Conservation (phyloP, 1,140 invertebrate genomes). For the Leptonema lineaticorne region DNA sequence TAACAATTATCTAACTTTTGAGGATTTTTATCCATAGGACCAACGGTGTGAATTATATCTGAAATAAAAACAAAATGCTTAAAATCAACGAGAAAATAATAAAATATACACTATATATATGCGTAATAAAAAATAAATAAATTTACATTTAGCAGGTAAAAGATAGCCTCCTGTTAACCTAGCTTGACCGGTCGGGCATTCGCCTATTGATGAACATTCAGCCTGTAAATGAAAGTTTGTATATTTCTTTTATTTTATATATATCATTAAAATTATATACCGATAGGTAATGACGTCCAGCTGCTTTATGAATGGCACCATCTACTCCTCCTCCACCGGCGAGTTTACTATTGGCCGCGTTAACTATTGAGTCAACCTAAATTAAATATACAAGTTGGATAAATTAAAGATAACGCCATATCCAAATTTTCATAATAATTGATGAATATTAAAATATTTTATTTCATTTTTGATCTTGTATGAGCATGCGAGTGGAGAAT, state of each 20-base stretch:
- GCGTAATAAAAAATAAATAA: conserved; percentile 28
- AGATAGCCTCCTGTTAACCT: conserved; percentile 79
- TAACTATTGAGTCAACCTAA: conserved; percentile 85
- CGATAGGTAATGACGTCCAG: conserved; percentile 56
- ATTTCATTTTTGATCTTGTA: no score
- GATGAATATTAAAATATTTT: no score
- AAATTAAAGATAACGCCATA: no score
- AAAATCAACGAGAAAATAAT: not conserved
- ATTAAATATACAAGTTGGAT: no score
- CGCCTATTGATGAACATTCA: conserved; percentile 72
- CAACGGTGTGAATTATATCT: conserved; percentile 85
- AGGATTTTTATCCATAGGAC: conserved; percentile 72
- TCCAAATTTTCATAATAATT: no score
- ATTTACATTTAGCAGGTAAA: conserved; percentile 74
- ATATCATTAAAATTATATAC: not conserved
- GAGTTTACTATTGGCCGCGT: conserved; percentile 83
- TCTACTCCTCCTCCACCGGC: conserved; percentile 87
- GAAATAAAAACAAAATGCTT: conserved; percentile 46
- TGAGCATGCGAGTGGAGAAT: no score
- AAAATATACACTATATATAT: not conserved
- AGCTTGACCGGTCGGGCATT: conserved; percentile 77
- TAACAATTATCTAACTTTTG: conserved; percentile 70
- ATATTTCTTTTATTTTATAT: not conserved
- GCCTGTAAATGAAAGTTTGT: conserved; percentile 45
- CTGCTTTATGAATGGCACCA: conserved; percentile 80